Conservation (phyloP, 2,888 invertebrate species). For the Petrolisthes manimaculis region DNA sequence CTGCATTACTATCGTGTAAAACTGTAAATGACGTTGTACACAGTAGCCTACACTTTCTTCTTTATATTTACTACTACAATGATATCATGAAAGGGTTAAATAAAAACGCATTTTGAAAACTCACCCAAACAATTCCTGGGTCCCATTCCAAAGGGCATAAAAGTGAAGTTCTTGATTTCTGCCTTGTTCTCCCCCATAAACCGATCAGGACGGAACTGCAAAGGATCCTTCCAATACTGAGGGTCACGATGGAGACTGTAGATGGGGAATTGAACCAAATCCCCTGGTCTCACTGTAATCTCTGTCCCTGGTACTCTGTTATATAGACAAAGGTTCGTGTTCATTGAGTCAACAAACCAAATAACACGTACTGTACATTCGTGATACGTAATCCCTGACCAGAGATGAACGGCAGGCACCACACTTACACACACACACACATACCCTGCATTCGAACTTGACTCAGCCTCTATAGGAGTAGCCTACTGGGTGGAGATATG, state of each 20-base stretch:
- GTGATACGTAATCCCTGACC: too few relatives aligned
- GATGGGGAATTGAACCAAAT: conserved; percentile 42
- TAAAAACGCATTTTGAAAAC: neutral
- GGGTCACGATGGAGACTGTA: conserved; percentile 59
- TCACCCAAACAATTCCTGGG: conserved; percentile 75
- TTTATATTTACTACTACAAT: too few relatives aligned
- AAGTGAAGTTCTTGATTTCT: conserved; percentile 26
- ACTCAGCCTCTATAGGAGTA: too few relatives aligned
- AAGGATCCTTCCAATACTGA: conserved; percentile 55
- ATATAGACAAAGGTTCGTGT: neutral
- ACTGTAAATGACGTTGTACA: too few relatives aligned
- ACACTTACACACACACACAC: too few relatives aligned
- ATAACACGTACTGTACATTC: neutral
- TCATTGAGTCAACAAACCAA: neutral
- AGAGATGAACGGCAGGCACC: too few relatives aligned
- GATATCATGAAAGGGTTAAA: too few relatives aligned
- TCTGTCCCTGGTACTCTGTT: conserved; percentile 68
- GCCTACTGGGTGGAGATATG: too few relatives aligned
- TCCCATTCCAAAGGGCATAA: conserved; percentile 61
- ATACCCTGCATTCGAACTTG: too few relatives aligned
- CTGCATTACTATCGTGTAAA: too few relatives aligned
- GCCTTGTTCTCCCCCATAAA: conserved; percentile 59
- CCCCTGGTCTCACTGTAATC: conserved; percentile 71
- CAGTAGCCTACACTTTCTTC: too few relatives aligned
- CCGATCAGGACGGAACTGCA: conserved; percentile 53